Base-by-base conservation (phyloP, 1,140 invertebrate species). In the Pseudomyrmex sp. region DNA sequence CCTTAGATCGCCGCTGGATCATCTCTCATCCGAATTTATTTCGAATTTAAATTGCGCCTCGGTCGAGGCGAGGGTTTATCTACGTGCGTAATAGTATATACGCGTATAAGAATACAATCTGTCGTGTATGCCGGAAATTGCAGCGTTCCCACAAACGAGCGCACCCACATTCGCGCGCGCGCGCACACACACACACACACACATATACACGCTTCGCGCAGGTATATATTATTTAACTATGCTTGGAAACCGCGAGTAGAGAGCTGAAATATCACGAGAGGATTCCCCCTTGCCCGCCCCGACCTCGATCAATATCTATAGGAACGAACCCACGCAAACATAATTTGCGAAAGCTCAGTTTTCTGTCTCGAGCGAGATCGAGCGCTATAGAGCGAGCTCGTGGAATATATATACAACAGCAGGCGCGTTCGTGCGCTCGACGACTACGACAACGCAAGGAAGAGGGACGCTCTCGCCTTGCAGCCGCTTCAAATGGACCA, bases 401-500 rank as follows among this genome's bases (percentile, higher is more conserved):
- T 61, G 86, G 74, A 54, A 44, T 44, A 59, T 76, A 59, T 76
- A 69, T 23, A 69, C 85, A 73, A 86, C 59, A 44, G 23, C 62
- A 18, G 18, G 72, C 83, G 72, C 83, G 35, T 35, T 35, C 35
- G 35, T 35, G 35, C 46, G 77, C 74, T 58, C 72, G 73, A 66
- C 72, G 73, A 66, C 54, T 3, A 54, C 82, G 75, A 87, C 63
- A 59, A 52, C 15, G 59, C 18, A 52, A 18, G 35, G 35, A 63
- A 79, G 75, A 9, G 18, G 48, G 23, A 59, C 15, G 66, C 66
- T 70, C 66, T 70, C 35, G 84, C 62, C 82, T 88, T 80, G 86
- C 79, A 85, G 54, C 18, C 72, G 76, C 56, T 91, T 35, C 77
- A 87, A 90, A 91, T 89, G 91, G 89, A 84, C 91, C 88, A 91